phyloP scores from a whole-genome alignment of 2,797 vertebrate species.

The Chaunax sp. region DNA sequence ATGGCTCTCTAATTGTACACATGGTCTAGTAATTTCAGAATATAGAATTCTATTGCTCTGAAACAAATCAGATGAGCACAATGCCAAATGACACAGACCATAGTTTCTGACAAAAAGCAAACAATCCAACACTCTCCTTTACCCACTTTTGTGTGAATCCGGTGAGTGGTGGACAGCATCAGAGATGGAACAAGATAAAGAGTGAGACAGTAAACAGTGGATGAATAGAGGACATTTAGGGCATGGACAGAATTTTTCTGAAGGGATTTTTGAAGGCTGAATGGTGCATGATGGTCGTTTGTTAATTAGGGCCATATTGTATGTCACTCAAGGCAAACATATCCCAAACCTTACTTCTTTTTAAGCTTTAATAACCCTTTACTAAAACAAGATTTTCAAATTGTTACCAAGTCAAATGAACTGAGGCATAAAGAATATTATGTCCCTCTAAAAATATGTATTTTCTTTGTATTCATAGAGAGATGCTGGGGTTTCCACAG shows the following conservation, averaged over 20 bases:
- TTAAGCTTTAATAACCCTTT: no score
- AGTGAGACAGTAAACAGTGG: neutral
- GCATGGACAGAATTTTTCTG: neutral
- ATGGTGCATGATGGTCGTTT: no score
- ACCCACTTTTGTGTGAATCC: conserved; percentile 22
- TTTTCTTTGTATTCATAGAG: no score
- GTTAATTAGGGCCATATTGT: no score
- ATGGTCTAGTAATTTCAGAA: conserved; percentile 24
- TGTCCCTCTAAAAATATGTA: neutral
- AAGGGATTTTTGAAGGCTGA: neutral
- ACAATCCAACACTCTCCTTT: conserved; percentile 4
- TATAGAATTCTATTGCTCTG: neutral
- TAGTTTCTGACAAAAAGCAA: conserved; percentile 36
- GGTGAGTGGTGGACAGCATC: conserved; percentile 1
- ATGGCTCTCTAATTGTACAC: conserved; percentile 8
- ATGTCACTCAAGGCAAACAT: no score
- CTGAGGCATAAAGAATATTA: neutral
- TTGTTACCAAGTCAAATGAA: neutral
- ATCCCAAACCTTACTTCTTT: no score
- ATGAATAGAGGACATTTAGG: neutral
- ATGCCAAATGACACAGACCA: conserved; percentile 20
- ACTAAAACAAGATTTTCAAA: neutral
- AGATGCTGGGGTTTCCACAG: no score
- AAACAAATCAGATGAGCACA: conserved; percentile 31
- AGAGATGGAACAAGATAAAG: neutral